Base-by-base conservation (phyloP, 2,888 invertebrate species). In the Tigriopus californicus region DNA sequence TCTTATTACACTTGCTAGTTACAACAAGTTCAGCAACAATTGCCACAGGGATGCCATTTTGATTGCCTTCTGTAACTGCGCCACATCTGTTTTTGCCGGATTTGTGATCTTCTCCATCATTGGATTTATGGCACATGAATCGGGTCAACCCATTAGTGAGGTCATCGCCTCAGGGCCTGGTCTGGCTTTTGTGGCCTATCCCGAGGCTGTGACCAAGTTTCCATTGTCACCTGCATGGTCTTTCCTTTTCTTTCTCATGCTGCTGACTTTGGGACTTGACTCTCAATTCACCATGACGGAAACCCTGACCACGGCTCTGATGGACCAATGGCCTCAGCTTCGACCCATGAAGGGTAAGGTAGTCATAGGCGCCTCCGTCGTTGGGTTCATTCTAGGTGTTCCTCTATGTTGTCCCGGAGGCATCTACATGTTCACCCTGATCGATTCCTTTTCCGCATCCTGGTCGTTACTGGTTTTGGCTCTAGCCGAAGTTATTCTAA, bases 201-300 rank as follows among this genome's bases (percentile, higher is more conserved):
- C 86, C 0, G 87, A 87, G 72, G 77, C 75, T 2, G 81, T 87
- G 1, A 79, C 84, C 1, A 77, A 82, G 62, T 15, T 22, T 18
- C 75, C 85, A 1, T 76, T 85, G 1, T 80, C 87, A 0, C 85
- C 85, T 1, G 74, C 87, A 10, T 87, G 86, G 84, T 82, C 86
- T 5, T 75, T 84, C 56, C 73, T 85, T 4, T 85, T 85, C 72
- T 85, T 86, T 70, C 77, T 83, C 59, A 85, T 83, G 83, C 71
- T 83, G 40, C 71, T 83, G 58, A 82, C 82, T 0, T 73, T 83
- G 56, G 83, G 83, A 49, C 20, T 53, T 24, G 53, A 53, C 41
- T 25, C 33, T 33, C 13, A 15, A 33, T 53, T 53, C n/a, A 33
- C 53, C 41, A 53, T 53, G 53, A 33, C 20, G n/a, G 53, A 53